Evolutionary conservation across 1,140 invertebrate species (phyloP), one percentile per base, ranked within the genome.

Genomic region (Formica selysi): DNA sequence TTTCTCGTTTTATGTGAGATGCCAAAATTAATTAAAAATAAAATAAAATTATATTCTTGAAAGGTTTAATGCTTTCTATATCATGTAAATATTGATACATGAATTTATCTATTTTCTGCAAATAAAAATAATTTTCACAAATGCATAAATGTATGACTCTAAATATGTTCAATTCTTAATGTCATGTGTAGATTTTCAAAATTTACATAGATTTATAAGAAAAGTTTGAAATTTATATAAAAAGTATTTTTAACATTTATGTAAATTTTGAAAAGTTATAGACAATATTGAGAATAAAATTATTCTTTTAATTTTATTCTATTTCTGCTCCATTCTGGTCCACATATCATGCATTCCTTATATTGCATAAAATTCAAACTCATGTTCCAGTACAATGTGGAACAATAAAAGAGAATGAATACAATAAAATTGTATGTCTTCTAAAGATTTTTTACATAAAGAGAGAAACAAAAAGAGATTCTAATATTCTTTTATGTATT

Each of bases 401-500:
- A 26, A 44, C 8, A 10, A 80, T 80, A 80, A 5, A 80, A 57
- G 11, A 65, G 0, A 71, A 19, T 22, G 36, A 38, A 57, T 38
- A 48, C 4, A 36, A 76, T 62, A 62, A 64, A 64, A 38, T 84
- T 38, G 7, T 48, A 71, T 57, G 10, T 22, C 19, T 61, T 13
- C 13, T 13, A 16, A 78, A 67, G 11, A 57, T 44, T 67, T 76
- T 65, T 3, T 16, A 11, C 4, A 26, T 2, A 62, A 29, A 78
- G 16, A 16, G 13, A 19, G 16, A 51, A 51, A 48, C 44, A 41
- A 8, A 41, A 5, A 51, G 48, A 51, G 2, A 78, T 85, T 89
- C 22, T 78, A 89, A 65, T 44, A 90, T 61, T 85, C 87, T 78
- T 76, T 76, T 51, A 80, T 71, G 11, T 79, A 87, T 74, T 83